phyloP scores from a whole-genome alignment of 2,888 invertebrate genomes.

The Antitype chi region DNA sequence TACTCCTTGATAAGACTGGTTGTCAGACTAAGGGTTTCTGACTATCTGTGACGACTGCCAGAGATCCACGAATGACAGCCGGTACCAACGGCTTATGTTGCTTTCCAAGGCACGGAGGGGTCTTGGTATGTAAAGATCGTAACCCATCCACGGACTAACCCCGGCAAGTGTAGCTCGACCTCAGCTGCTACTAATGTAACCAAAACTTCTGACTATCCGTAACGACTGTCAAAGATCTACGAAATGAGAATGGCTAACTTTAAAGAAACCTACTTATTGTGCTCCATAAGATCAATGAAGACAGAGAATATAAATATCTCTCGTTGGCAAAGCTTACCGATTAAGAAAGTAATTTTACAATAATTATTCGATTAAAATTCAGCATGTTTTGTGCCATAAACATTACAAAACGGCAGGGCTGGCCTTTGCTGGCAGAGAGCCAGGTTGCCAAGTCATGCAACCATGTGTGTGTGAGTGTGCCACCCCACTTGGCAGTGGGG shows the following conservation, averaged over 20 bases:
- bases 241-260: neutral
- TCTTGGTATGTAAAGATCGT: too few relatives aligned
- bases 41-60: neutral
- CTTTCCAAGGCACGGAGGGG: too few relatives aligned
- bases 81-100: too few relatives aligned
- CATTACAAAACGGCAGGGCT: constrained; percentile 16
- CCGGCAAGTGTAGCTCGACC: too few relatives aligned
- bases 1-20: neutral
- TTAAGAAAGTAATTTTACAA: constrained; percentile 27
- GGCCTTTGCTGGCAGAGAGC: constrained; percentile 19
- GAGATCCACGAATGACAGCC: neutral
- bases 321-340: constrained; percentile 18
- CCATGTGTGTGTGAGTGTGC: neutral
- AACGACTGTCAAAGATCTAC: neutral
- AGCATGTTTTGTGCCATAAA: constrained; percentile 25
- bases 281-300: neutral
- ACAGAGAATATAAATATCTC: constrained; percentile 13
- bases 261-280: neutral
- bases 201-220: neutral
- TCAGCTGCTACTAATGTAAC: too few relatives aligned
- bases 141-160: too few relatives aligned
- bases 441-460: constrained; percentile 17
- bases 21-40: neutral
- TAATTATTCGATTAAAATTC: constrained; percentile 52
- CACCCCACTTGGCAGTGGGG: constrained; percentile 13